Conservation (phyloP, 2,888 invertebrate species). For the Erebia epiphron region DNA sequence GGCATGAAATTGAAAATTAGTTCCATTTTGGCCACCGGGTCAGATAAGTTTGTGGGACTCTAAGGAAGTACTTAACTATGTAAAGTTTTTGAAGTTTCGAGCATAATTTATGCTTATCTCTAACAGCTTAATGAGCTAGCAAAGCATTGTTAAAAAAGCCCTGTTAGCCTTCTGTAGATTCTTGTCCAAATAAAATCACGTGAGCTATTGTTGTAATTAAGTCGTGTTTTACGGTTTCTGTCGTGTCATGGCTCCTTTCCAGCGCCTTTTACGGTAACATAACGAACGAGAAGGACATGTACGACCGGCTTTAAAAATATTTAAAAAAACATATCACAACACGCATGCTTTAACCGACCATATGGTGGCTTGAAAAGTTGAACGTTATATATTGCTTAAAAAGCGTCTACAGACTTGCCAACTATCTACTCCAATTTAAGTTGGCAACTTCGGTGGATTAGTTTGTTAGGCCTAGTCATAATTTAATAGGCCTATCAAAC, state of each 20-base stretch:
- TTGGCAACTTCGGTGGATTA: background rate
- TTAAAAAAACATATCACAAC: conserved; percentile 56
- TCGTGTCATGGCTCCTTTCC: conserved; percentile 66
- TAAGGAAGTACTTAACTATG: background rate
- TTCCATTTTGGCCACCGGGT: no score
- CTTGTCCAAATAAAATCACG: conserved; percentile 43
- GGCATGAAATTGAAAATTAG: no score
- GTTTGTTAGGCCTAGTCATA: background rate
- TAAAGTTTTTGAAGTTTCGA: background rate
- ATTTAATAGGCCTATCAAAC: no score
- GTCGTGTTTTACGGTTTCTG: conserved; percentile 57
- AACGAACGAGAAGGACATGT: conserved; percentile 50
- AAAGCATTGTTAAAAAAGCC: conserved; percentile 21
- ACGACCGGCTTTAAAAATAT: conserved; percentile 41
- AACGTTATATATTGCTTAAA: conserved; percentile 3
- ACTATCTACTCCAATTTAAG: background rate
- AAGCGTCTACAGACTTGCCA: background rate
- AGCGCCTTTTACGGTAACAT: conserved; percentile 62
- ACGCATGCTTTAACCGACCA: conserved; percentile 50
- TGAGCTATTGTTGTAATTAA: conserved; percentile 52
- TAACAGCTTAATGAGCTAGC: background rate
- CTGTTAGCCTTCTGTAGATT: conserved; percentile 46
- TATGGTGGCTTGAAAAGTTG: conserved; percentile 53
- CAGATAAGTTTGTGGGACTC: no score
- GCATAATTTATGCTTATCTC: background rate